These are phyloP conservation scores for Phenacoccus solenopsis DNA, from an alignment of 1,140 invertebrate genomes.

Conservation along the genomic window DNA sequence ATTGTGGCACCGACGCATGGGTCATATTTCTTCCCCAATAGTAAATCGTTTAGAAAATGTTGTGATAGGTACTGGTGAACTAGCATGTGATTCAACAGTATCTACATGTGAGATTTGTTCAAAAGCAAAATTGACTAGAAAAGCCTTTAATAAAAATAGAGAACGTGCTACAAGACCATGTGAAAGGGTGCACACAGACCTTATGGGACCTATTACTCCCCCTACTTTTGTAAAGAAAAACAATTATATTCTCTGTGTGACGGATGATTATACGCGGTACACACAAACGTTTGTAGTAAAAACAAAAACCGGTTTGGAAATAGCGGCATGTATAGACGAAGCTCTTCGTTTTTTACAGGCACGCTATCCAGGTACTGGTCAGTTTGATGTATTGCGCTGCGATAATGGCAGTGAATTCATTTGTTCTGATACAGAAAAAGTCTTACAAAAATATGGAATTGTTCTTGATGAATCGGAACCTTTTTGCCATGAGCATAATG, in stretches of 20 bases:
- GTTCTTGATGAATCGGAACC: not conserved
- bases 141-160: not conserved
- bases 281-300: not conserved
- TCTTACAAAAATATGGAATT: conserved; percentile 12
- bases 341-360: not conserved
- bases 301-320: not conserved
- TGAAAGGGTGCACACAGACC: not conserved
- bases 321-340: not conserved
- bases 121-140: not conserved
- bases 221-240: not conserved
- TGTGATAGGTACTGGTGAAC: not conserved
- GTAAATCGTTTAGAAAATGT: not conserved
- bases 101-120: conserved; percentile 10
- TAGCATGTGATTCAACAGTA: not conserved
- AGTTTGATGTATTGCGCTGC: not conserved
- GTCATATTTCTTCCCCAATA: not conserved
- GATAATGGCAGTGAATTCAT: conserved; percentile 12
- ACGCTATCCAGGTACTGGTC: not conserved
- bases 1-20: not conserved
- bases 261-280: not conserved
- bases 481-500: conserved; percentile 30
- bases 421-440: not conserved
- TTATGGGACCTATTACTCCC: conserved; percentile 6
- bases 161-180: not conserved
- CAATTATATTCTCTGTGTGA: not conserved